Conservation (phyloP, 1,140 invertebrate genomes). For the Trachymyrmex septentrionalis region DNA sequence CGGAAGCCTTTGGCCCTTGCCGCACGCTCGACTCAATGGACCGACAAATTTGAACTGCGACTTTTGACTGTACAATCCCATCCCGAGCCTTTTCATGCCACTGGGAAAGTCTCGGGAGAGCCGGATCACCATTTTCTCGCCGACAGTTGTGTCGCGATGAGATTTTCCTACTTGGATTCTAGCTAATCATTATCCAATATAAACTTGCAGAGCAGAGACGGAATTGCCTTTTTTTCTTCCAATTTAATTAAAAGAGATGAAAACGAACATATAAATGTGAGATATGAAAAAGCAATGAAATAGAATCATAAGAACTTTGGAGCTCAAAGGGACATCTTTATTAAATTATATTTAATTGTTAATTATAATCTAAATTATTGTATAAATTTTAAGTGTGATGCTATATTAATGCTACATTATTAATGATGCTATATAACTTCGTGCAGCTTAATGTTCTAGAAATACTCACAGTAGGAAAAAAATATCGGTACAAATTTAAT, state of each 20-base stretch:
- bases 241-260: constrained; percentile 26
- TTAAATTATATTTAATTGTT: background rate
- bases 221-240: background rate
- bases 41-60: constrained; percentile 86
- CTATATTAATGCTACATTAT: too few species aligned
- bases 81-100: constrained; percentile 79
- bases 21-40: constrained; percentile 82
- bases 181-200: background rate
- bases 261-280: background rate
- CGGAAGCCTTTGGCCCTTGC: constrained; percentile 85
- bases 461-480: too few species aligned
- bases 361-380: background rate
- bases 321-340: background rate
- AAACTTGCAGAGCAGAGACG: background rate
- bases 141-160: constrained; percentile 15
- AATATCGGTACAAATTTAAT: too few species aligned
- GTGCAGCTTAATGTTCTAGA: background rate
- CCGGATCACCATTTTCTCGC: constrained; percentile 30
- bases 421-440: background rate
- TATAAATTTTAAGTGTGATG: too few species aligned
- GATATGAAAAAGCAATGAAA: background rate
- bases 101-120: constrained; percentile 76
- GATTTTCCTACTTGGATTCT: background rate
- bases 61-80: constrained; percentile 86
- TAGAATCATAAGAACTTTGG: background rate